Percentiles rank a stretch among this genome's conserved stretches.
phyloP scores from a whole-genome alignment of 2,797 vertebrate species.

The Spondyliosoma cantharus region DNA sequence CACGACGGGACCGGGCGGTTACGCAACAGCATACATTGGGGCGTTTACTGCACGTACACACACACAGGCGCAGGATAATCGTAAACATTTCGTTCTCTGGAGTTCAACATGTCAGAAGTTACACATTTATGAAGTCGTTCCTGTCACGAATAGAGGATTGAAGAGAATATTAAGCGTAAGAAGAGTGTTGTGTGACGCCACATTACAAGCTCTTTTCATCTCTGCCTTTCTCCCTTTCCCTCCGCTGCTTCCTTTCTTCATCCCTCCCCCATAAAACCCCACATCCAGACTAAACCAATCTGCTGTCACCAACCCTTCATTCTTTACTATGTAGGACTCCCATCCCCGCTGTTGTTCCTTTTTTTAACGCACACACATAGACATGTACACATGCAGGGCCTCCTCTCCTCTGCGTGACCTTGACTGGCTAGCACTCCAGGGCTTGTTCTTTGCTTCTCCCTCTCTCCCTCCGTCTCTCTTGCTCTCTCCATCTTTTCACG shows the following conservation, averaged over 20 bases:
- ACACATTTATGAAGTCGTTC: conserved; percentile 33
- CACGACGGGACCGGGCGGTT: conserved; percentile 42
- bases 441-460: conserved; percentile 74
- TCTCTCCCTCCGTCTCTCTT: conserved; percentile 65
- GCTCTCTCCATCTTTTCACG: conserved; percentile 70
- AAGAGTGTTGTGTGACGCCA: conserved; percentile 48
- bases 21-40: conserved; percentile 47
- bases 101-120: conserved; percentile 42
- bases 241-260: conserved; percentile 37
- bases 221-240: conserved; percentile 28
- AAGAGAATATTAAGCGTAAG: conserved; percentile 33
- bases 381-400: conserved; percentile 57
- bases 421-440: conserved; percentile 82
- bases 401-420: conserved; percentile 84
- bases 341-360: conserved; percentile 50
- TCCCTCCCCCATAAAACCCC: conserved; percentile 51
- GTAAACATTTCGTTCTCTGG: conserved; percentile 16
- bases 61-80: background rate
- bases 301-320: conserved; percentile 62
- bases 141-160: conserved; percentile 23
- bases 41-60: background rate
- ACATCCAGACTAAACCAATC: conserved; percentile 65
- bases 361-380: conserved; percentile 35
- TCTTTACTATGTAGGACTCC: conserved; percentile 66
- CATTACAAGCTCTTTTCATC: conserved; percentile 60